phyloP scores from a whole-genome alignment of 2,113 vertebrate genomes.

The Ramphastos sulfuratus region DNA sequence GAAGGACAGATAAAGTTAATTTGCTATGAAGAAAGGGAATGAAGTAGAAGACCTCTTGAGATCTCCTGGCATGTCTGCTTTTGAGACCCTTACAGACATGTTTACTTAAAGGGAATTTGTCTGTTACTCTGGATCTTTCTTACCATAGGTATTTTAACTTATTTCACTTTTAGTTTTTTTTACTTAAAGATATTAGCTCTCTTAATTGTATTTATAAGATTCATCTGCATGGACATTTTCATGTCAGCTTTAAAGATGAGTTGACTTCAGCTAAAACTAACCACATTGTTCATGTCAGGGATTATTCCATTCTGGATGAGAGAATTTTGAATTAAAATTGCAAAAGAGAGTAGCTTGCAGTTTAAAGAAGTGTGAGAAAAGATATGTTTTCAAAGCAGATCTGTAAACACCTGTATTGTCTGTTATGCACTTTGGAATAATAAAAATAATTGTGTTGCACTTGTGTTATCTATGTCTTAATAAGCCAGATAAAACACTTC shows the following conservation, averaged over 20 bases:
- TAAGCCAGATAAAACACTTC: neutral
- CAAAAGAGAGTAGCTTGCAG: neutral
- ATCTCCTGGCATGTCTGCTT: neutral
- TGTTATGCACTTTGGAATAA: conserved; percentile 20
- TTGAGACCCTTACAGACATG: neutral
- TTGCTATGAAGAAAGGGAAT: neutral
- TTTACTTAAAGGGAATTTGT: neutral
- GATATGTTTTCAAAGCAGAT: neutral
- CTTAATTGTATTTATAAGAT: neutral
- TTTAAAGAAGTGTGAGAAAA: neutral
- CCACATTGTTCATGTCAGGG: neutral
- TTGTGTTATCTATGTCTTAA: neutral
- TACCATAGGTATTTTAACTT: neutral
- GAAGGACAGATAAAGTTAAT: neutral
- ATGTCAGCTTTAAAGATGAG: neutral
- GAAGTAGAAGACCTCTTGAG: neutral
- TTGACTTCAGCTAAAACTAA: neutral
- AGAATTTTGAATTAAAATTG: neutral
- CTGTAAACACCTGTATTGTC: conserved; percentile 9
- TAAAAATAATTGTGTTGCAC: conserved; percentile 21
- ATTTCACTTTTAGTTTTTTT: conserved; percentile 34
- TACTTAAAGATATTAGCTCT: neutral
- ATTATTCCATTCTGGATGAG: neutral
- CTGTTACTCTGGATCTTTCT: conserved; percentile 3
- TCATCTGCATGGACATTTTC: neutral